Evolutionary conservation across 2,888 invertebrate genomes (phyloP).

Genomic region (Dryobotodes eremita): DNA sequence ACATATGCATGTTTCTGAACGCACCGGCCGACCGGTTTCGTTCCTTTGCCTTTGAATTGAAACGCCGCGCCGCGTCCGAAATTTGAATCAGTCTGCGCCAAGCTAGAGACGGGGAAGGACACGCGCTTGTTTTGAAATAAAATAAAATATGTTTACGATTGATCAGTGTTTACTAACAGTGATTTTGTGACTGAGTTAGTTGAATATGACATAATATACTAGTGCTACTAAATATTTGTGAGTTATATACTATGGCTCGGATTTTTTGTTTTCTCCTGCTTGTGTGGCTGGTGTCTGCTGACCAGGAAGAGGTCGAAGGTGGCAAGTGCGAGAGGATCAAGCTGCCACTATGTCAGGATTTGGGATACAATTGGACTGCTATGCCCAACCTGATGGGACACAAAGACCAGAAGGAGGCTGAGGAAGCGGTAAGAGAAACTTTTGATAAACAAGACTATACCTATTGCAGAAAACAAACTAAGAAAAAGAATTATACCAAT

Average conservation of each 20-base stretch:
- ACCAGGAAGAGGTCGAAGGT: constrained; percentile 86
- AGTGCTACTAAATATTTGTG: constrained; percentile 74
- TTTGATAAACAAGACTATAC: constrained; percentile 25
- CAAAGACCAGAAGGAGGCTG: constrained; percentile 95
- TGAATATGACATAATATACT: constrained; percentile 80
- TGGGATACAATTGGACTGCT: constrained; percentile 96
- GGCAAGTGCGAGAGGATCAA: constrained; percentile 95
- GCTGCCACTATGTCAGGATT: constrained; percentile 94
- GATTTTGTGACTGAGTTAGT: constrained; percentile 80
- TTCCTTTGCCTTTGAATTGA: constrained; percentile 86
- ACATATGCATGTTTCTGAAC: constrained; percentile 87
- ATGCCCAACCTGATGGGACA: constrained; percentile 97
- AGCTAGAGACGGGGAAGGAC: constrained; percentile 71
- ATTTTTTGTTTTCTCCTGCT: constrained; percentile 82
- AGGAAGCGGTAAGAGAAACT: constrained; percentile 92
- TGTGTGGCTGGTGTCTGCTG: constrained; percentile 83
- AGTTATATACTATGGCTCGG: constrained; percentile 82
- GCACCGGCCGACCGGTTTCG: constrained; percentile 88
- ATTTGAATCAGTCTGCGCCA: constrained; percentile 84
- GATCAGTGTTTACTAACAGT: constrained; percentile 77
- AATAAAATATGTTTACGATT: constrained; percentile 83
- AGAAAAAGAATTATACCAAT: constrained; percentile 1
- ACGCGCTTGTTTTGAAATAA: constrained; percentile 63
- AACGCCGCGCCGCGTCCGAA: constrained; percentile 80
- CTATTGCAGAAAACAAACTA: not conserved